phyloP scores from a whole-genome alignment of 2,797 vertebrate species.

The Rhynchotus rufescens region DNA sequence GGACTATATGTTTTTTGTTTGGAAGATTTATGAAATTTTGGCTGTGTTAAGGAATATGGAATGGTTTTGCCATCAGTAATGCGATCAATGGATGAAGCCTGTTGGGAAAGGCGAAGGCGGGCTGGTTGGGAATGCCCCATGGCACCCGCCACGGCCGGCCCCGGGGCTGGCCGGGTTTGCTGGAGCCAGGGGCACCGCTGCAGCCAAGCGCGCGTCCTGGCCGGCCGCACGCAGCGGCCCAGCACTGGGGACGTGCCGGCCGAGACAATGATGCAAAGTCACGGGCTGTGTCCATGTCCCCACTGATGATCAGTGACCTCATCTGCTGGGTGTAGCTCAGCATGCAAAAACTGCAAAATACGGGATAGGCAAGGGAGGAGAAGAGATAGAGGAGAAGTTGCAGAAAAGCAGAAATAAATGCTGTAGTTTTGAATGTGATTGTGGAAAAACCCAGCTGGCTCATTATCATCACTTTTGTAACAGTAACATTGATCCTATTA shows the following conservation, averaged over 20 bases:
- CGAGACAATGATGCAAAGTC: not conserved
- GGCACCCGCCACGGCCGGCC: not conserved
- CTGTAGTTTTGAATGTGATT: constrained; percentile 45
- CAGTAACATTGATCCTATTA: constrained; percentile 60
- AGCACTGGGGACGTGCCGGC: not conserved
- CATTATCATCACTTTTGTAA: constrained; percentile 66
- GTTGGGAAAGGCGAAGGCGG: not conserved
- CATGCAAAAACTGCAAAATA: not conserved
- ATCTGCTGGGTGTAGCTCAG: constrained; percentile 39
- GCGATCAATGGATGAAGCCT: not conserved
- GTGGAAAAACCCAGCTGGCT: constrained; percentile 72
- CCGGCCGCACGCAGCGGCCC: too few relatives aligned
- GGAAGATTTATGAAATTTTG: not conserved
- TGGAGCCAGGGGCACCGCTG: too few relatives aligned
- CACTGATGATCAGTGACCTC: constrained; percentile 36
- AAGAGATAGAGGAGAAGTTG: constrained; percentile 49
- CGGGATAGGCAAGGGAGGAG: constrained; percentile 40
- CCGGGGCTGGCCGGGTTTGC: not conserved
- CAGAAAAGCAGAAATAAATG: constrained; percentile 67
- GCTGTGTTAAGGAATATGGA: not conserved
- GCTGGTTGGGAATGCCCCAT: not conserved
- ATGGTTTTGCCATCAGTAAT: not conserved
- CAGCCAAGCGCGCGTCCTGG: not conserved
- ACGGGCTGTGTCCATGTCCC: not conserved
- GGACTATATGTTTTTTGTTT: not conserved